Conservation (phyloP, 2,113 vertebrate species). For the Antennarius striatus region DNA sequence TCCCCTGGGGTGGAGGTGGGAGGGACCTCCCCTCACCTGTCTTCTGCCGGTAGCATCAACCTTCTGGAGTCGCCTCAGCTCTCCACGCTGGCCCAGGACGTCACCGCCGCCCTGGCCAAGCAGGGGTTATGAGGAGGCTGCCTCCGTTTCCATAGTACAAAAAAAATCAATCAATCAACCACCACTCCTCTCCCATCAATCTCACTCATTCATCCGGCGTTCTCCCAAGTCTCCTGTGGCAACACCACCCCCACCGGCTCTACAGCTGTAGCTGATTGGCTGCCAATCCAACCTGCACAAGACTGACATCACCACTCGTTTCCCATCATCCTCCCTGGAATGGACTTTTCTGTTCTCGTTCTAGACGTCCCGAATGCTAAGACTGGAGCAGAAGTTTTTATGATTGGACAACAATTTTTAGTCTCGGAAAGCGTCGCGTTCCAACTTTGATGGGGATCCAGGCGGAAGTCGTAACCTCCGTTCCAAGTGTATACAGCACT, state of each 20-base stretch:
- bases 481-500: conserved; percentile 38
- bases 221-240: conserved; percentile 15
- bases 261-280: conserved; percentile 39
- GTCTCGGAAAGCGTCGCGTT: conserved; percentile 36
- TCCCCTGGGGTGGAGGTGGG: conserved; percentile 84
- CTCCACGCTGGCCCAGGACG: conserved; percentile 92
- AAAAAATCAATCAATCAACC: conserved; percentile 6
- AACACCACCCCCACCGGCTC: conserved; percentile 14
- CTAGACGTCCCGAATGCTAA: conserved; percentile 19
- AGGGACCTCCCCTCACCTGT: conserved; percentile 88
- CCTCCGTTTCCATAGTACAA: not conserved
- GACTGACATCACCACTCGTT: conserved; percentile 28
- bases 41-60: conserved; percentile 91
- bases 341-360: conserved; percentile 32
- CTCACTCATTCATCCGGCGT: conserved; percentile 35
- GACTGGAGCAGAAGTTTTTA: conserved; percentile 38
- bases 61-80: conserved; percentile 92
- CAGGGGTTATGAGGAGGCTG: conserved; percentile 89
- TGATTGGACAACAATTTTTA: conserved; percentile 57
- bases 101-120: conserved; percentile 92
- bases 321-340: conserved; percentile 3
- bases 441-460: conserved; percentile 5
- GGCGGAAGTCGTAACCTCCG: conserved; percentile 3
- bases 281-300: conserved; percentile 22
- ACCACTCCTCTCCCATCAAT: conserved; percentile 8